Base-by-base conservation (phyloP, 2,888 invertebrate species). In the Dolomedes plantarius region DNA sequence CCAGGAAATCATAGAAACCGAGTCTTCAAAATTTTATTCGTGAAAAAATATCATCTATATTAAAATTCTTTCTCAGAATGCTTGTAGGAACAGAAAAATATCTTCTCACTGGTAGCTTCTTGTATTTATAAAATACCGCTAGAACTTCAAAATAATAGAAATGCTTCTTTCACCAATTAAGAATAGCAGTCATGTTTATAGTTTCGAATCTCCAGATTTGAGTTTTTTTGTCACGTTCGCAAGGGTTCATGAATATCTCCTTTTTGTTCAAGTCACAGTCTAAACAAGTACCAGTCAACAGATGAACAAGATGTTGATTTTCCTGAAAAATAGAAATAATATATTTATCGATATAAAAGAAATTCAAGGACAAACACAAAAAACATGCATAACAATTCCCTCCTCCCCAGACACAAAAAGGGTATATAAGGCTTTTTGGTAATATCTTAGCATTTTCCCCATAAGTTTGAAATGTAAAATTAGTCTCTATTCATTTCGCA, bases 201-300 rank as follows among this genome's bases (percentile, higher is more conserved):
- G 89, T 89, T 75, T 95, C 94, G 89, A 96, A 93, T 72, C 92
- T 91, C 97, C 97, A 97, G 88, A 94, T 94, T 91, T 97, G 97
- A 0, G 95, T 94, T 69, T 91, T 90, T 0, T 93, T 93, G 0
- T 90, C 88, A 0, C 91, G 88, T 89, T 94, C 93, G 90, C 94
- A 94, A 0, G 91, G 92, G 68, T 94, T 94, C 88, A 97, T 95
- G 92, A 93, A 97, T 3, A 96, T 91, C 89, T 93, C 93, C 76
- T 93, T 93, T 13, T 93, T 92, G 0, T 92, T 91, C 0, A 93
- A 93, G 90, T 96, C 94, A 89, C 94, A 94, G 90, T 97, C 97
- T 71, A 98, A 91, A 90, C 98, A 98, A 89, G 95, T 93, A 16
- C 93, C 93, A 87, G 94, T 93, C 88, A 96, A 95, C 0, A 95